Evolutionary conservation across 2,113 vertebrate species (phyloP), one percentile per base, ranked within the genome.

Genomic region (Progne subis): DNA sequence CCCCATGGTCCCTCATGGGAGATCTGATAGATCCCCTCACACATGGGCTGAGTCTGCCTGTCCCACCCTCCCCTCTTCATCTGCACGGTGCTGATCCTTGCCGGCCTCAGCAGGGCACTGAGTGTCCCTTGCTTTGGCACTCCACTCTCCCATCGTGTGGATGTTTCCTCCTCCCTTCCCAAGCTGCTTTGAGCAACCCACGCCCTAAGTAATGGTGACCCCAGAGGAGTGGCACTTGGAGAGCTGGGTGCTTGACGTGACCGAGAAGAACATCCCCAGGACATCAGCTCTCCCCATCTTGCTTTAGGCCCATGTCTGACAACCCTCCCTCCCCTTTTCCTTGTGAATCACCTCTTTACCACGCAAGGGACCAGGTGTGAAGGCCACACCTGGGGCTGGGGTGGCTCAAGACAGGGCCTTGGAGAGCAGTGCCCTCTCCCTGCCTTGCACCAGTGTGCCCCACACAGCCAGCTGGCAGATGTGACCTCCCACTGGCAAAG

Each of bases 201-300:
- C 9, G 5, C 21, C 49, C 50, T 17, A 21, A 4, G 17, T 1
- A 20, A 2, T 16, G 49, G 28, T 0, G 2, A 32, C 8, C 32
- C 4, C 14, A 12, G 18, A 37, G 41, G 26, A 65, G 9, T 60
- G 34, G 32, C 15, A 25, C 50, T 79, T 1, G 2, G 46, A 23
- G 52, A 79, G 11, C 39, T 41, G 76, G 12, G 37, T 26, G 19
- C 34, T 43, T 9, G 11, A 7, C 3, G 4, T 64, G 64, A 61
- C n/a, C 3, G 1, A 31, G 59, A 6, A 85, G 76, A 80, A 52
- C 32, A 47, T 39, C 57, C 44, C 8, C 41, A 61, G 63, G 26
- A 57, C 28, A 50, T 14, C 78, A 84, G 18, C 37, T 50, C 50
- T 81, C 32, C 77, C 31, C 7, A 5, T 31, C 32, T 53, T 41